Conservation (phyloP, 2,113 vertebrate genomes). For the Ochotona princeps region DNA sequence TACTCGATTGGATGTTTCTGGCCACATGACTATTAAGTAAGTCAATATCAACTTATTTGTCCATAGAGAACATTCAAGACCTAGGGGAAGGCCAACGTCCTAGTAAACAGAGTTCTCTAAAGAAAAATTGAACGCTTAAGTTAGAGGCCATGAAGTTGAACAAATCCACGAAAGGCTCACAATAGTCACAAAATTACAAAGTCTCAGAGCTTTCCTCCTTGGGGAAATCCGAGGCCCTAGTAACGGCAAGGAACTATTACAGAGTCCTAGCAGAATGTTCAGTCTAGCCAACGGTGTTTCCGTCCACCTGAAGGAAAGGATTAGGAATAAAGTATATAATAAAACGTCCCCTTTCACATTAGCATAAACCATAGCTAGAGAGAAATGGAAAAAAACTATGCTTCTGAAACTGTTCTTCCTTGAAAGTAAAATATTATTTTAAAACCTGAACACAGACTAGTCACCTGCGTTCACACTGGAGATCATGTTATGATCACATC, state of each 20-base stretch:
- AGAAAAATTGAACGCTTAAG: not conserved
- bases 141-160: not conserved
- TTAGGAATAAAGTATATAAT: not conserved
- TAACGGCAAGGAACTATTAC: not conserved
- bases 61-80: not conserved
- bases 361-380: not conserved
- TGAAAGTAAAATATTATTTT: slow-evolving; percentile 3
- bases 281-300: not conserved
- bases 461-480: not conserved
- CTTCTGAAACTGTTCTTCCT: not conserved
- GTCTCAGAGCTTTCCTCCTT: not conserved
- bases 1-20: not conserved
- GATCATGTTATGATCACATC: not conserved
- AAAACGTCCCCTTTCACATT: slow-evolving; percentile 2
- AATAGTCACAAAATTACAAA: slow-evolving; percentile 5
- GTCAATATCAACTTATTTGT: not conserved
- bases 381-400: not conserved
- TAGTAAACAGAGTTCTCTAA: not conserved
- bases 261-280: not conserved
- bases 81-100: not conserved
- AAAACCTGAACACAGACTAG: not conserved
- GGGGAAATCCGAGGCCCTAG: not conserved
- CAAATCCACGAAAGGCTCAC: not conserved
- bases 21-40: not conserved
- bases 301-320: not conserved